phyloP scores from a whole-genome alignment of 1,140 invertebrate genomes.

The Teleogryllus occipitalis region DNA sequence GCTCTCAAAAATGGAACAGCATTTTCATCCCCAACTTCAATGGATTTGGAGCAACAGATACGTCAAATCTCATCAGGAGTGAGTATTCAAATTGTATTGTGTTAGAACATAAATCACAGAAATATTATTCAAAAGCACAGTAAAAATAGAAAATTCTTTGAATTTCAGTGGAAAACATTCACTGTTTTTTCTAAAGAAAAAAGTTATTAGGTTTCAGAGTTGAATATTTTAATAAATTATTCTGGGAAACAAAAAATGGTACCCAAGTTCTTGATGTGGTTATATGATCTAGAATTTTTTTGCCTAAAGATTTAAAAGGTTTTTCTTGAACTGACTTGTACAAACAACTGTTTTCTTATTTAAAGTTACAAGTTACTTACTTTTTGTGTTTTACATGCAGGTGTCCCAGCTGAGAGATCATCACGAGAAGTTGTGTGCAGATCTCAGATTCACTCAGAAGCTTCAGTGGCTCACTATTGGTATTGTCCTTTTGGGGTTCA shows the following conservation, averaged over 20 bases:
- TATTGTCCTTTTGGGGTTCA: slow-evolving; percentile 31
- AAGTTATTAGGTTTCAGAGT: too few species aligned
- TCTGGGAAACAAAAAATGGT: too few species aligned
- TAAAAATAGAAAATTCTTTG: too few species aligned
- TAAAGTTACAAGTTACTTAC: neutral
- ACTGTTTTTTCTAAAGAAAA: too few species aligned
- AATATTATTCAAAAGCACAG: too few species aligned
- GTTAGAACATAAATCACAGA: too few species aligned
- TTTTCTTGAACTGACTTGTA: neutral
- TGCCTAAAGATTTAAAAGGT: neutral
- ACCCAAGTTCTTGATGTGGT: too few species aligned
- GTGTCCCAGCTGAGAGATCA: slow-evolving; percentile 34
- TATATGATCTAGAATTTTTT: neutral
- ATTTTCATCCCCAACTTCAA: slow-evolving; percentile 21
- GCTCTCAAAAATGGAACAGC: slow-evolving; percentile 28
- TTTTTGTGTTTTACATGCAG: slow-evolving; percentile 27
- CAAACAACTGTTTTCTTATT: slow-evolving; percentile 13
- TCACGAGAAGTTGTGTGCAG: slow-evolving; percentile 31
- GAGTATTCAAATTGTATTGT: slow-evolving; percentile 3
- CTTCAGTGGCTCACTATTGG: slow-evolving; percentile 34
- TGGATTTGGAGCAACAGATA: slow-evolving; percentile 29
- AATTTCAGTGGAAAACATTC: too few species aligned
- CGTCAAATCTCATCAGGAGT: slow-evolving; percentile 35
- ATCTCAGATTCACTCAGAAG: slow-evolving; percentile 33
- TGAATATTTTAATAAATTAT: too few species aligned